Evolutionary conservation across 2,888 invertebrate genomes (phyloP), one percentile per base, ranked within the genome.

Genomic region (Dolichopus griseipennis): DNA sequence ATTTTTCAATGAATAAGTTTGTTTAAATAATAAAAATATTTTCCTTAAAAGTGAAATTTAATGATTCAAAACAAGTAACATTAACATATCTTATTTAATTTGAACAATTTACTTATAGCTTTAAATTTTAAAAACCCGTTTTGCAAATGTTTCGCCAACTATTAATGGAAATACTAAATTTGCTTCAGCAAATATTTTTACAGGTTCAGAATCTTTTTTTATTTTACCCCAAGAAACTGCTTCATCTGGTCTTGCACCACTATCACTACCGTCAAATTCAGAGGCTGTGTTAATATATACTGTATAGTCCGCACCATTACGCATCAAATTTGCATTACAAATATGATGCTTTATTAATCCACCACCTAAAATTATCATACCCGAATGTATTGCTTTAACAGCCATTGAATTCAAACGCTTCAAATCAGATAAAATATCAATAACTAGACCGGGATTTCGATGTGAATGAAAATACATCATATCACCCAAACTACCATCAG

Each of bases 191-290:
- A 92, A 95, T 22, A 95, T 83, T 71, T 99, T 99, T 0, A 97
- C 93, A 0, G 97, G 95, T 34, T 85, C 87, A 0, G 97, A 94
- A 71, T 90, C 89, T 72, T 88, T 88, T 76, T 88, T 89, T 69
- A 99, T 97, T 84, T 99, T 99, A 0, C 99, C 99, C 99, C 99
- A 99, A 4, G 97, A 97, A 1, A 97, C 87, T 0, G 99, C 99
- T 83, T 99, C 99, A 83, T 99, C 99, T 0, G 99, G 99, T 69
- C 93, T 85, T 0, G 99, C 99, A 0, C 99, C 99, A 43, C 97
- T 91, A 80, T 99, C 99, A 78, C 96, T 97, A 0, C 95, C 99
- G 83, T 99, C 99, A 84, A 90, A 99, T 82, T 99, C 99, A 41
- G 91, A 89, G 0, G 90, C 91, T 0, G 99, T 98, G 80, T 99